These are phyloP conservation scores for Tympanoctomys barrerae DNA, from an alignment of 2,797 vertebrate genomes.

Conservation along the genomic window DNA sequence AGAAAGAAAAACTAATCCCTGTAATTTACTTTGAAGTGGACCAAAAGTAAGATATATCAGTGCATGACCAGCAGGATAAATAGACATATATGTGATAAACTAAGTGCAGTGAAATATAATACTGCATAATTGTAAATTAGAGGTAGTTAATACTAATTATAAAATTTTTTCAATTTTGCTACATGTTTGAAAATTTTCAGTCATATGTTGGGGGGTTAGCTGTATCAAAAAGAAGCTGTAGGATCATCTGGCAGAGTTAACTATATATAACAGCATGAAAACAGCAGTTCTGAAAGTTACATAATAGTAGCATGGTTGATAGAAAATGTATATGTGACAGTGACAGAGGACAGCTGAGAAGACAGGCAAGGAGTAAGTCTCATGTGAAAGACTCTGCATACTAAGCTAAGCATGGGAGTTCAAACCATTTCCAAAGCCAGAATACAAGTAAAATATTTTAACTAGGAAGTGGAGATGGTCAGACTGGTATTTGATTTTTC, in stretches of 20 bases:
- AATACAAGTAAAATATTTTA: neutral
- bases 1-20: neutral
- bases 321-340: neutral
- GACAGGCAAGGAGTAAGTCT: neutral
- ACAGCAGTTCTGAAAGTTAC: neutral
- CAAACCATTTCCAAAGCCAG: neutral
- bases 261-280: neutral
- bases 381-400: neutral
- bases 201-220: neutral
- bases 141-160: neutral
- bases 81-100: neutral
- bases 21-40: neutral
- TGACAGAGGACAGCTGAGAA: neutral
- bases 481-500: neutral
- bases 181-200: neutral
- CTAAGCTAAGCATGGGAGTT: slow-evolving; percentile 1
- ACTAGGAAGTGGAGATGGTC: neutral
- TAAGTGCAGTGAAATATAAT: neutral
- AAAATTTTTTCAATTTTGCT: neutral
- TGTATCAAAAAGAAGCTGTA: neutral
- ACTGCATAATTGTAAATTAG: neutral
- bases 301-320: neutral
- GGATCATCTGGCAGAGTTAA: neutral
- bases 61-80: neutral
- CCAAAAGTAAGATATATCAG: neutral